These are phyloP conservation scores for Frankliniella fusca DNA, from an alignment of 2,888 invertebrate species.

Conservation along the genomic window DNA sequence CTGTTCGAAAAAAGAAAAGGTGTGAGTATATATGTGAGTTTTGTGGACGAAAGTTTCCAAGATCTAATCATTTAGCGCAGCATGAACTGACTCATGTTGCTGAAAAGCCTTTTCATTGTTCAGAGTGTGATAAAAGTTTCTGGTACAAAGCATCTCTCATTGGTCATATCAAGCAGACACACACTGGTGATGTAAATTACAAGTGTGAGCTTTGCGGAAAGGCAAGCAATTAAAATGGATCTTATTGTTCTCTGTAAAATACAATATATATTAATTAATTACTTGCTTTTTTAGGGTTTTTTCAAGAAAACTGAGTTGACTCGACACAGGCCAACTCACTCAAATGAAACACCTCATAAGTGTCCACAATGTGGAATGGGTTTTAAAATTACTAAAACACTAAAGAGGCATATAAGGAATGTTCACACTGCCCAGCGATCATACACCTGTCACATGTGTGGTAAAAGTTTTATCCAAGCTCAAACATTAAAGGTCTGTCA, in stretches of 20 bases:
- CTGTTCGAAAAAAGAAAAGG: not conserved
- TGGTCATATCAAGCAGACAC: not conserved
- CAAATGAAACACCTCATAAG: not conserved
- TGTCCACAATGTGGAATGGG: constrained; percentile 1
- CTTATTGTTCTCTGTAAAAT: not conserved
- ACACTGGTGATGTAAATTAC: constrained; percentile 1
- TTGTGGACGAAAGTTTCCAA: constrained; percentile 4
- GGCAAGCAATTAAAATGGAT: not conserved
- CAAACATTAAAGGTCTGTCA: not conserved
- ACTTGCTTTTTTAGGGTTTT: not conserved
- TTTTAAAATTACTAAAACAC: not conserved
- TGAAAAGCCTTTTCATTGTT: constrained; percentile 10
- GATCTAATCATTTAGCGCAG: not conserved
- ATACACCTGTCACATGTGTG: not conserved
- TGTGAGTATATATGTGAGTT: not conserved
- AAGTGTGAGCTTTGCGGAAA: not conserved
- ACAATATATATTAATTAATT: not conserved
- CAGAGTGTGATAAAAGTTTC: constrained; percentile 5
- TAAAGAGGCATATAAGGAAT: constrained; percentile 1
- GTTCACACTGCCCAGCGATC: not conserved
- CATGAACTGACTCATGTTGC: not conserved
- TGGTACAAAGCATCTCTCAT: constrained; percentile 11
- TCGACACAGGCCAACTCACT: not conserved
- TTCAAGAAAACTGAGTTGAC: constrained; percentile 13
- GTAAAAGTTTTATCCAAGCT: constrained; percentile 5